phyloP scores from a whole-genome alignment of 2,113 vertebrate species.

The Trematocara nigrifrons region DNA sequence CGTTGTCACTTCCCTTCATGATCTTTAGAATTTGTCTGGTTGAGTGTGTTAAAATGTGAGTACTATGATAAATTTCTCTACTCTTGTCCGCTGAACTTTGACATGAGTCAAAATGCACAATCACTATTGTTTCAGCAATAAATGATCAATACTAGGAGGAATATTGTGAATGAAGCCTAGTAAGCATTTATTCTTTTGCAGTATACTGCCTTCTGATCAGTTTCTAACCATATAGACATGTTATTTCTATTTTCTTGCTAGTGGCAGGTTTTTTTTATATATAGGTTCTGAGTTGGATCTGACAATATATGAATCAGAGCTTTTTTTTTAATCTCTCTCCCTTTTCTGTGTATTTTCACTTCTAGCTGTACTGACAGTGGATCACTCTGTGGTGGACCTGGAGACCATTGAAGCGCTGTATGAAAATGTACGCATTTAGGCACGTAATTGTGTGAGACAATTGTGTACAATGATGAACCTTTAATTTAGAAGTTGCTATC shows the following conservation, averaged over 20 bases:
- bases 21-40: background rate
- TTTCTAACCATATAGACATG: background rate
- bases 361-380: conserved; percentile 85
- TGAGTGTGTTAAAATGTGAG: background rate
- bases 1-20: background rate
- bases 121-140: background rate
- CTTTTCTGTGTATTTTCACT: background rate
- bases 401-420: conserved; percentile 92
- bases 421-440: conserved; percentile 84
- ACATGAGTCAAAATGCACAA: background rate
- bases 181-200: background rate
- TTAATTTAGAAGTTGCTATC: background rate
- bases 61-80: background rate
- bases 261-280: background rate
- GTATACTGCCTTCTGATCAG: background rate
- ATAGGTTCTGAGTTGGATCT: background rate
- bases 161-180: background rate
- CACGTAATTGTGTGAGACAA: background rate
- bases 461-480: background rate
- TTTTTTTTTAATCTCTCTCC: background rate
- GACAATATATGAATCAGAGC: background rate
- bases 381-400: conserved; percentile 89
- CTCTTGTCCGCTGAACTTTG: background rate
- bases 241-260: background rate
- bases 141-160: background rate